Evolutionary conservation across 2,797 vertebrate species (phyloP).

Genomic region (Gambusia yucatana): DNA sequence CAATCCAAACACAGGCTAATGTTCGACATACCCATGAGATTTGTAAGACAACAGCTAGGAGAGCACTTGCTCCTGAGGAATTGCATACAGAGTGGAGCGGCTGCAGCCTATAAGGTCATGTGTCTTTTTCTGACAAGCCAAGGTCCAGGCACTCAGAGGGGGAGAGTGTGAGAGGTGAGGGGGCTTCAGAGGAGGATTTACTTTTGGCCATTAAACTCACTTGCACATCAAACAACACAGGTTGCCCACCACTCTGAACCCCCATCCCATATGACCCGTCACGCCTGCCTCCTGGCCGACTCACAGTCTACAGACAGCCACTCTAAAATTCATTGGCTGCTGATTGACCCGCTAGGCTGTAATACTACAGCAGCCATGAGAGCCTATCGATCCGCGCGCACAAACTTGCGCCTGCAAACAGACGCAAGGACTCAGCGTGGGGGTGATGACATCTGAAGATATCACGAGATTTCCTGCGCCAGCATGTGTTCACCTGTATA

Average conservation of each 20-base stretch:
- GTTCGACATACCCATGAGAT: slow-evolving; percentile 36
- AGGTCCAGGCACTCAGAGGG: slow-evolving; percentile 37
- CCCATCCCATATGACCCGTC: slow-evolving; percentile 49
- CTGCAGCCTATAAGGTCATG: slow-evolving; percentile 57
- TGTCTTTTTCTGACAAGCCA: slow-evolving; percentile 60
- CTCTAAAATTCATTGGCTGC: slow-evolving; percentile 15
- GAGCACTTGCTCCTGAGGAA: slow-evolving; percentile 20
- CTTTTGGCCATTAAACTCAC: slow-evolving; percentile 48
- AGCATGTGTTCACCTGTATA: slow-evolving; percentile 19
- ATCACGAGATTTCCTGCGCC: slow-evolving; percentile 16
- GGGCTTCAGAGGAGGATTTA: slow-evolving; percentile 26
- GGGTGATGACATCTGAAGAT: background rate
- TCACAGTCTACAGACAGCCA: slow-evolving; percentile 9
- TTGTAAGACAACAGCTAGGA: slow-evolving; percentile 40
- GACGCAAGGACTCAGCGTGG: background rate
- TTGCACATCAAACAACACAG: slow-evolving; percentile 44
- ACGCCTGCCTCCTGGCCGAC: slow-evolving; percentile 42
- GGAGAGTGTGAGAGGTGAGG: background rate
- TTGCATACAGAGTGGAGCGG: slow-evolving; percentile 24
- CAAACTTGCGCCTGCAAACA: slow-evolving; percentile 28
- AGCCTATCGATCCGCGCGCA: slow-evolving; percentile 20
- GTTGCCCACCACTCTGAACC: background rate
- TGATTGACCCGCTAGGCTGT: slow-evolving; percentile 28
- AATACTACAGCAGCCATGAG: slow-evolving; percentile 10
- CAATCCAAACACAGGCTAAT: slow-evolving; percentile 9